Base-by-base conservation (phyloP, 2,797 vertebrate species). In the Coccyzus lansbergi region DNA sequence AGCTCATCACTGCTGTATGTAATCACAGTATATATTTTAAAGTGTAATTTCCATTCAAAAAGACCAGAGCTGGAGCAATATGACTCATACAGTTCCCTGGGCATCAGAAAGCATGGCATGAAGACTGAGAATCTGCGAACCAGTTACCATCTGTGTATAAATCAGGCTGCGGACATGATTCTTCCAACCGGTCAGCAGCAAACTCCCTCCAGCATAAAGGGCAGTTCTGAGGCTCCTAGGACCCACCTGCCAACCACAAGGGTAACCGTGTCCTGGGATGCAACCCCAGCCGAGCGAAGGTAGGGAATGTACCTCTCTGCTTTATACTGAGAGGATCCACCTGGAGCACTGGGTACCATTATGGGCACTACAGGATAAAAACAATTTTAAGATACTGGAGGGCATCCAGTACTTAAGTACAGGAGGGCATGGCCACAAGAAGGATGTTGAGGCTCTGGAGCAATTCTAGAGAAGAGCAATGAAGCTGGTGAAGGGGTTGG, bases 41-140 rank as follows among this genome's bases (percentile, higher is more conserved):
- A 95, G 90, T 70, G 62, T 86, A 68, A 96, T 93, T 96, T 83
- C 71, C 92, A 93, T 83, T 79, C 87, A n/a, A 59, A 94, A 94
- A 75, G 93, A 86, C 75, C 82, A 36, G 52, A 80, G 94, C 89
- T 60, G 69, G 91, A 93, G 92, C 85, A 44, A 34, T 24, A 26
- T 93, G 94, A 95, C 85, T 96, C 92, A 95, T 7, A 25, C 75
- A 29, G 83, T 26, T 90, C 83, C 81, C 88, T 20, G 52, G 17
- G 71, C 93, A 69, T 29, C 31, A 46, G 65, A 76, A 93, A 93
- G 42, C 83, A 19, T 53, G 86, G 77, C 86, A 83, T 63, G 78
- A 84, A 95, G 64, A 20, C 67, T 51, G 82, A 88, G 94, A 82
- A 77, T 79, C 33, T 21, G 78, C 7, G 71, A 93, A 90, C 53